These are phyloP conservation scores for Anorthoa munda DNA, from an alignment of 2,888 invertebrate species.

Conservation along the genomic window DNA sequence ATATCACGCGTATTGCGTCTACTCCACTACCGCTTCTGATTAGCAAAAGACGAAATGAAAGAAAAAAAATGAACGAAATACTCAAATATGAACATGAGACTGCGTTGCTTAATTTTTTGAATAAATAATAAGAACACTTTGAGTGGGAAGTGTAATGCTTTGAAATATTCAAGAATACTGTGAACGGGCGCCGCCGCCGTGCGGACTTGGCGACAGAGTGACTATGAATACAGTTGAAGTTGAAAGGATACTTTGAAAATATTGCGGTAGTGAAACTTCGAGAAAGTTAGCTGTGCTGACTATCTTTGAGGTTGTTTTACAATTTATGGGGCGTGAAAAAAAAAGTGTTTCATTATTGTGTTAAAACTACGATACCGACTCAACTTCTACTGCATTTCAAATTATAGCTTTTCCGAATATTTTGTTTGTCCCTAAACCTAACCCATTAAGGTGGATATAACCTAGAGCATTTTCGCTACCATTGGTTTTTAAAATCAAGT, in stretches of 20 bases:
- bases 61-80: constrained; percentile 48
- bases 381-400: background rate
- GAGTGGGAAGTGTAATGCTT: constrained; percentile 73
- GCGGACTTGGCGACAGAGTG: constrained; percentile 61
- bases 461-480: too few relatives aligned
- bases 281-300: constrained; percentile 28
- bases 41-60: constrained; percentile 50
- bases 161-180: constrained; percentile 77
- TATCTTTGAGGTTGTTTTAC: constrained; percentile 35
- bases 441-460: background rate
- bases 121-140: constrained; percentile 77
- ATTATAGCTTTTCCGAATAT: background rate
- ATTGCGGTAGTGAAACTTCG: constrained; percentile 40
- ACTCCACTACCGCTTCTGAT: constrained; percentile 53
- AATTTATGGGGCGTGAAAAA: constrained; percentile 49
- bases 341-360: constrained; percentile 18
- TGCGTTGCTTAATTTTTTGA: constrained; percentile 76
- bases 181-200: constrained; percentile 64
- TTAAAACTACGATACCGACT: background rate
- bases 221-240: constrained; percentile 38
- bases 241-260: constrained; percentile 51
- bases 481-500: too few relatives aligned
- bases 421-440: background rate
- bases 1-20: constrained; percentile 50
- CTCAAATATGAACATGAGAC: constrained; percentile 66